These are phyloP conservation scores for Gymnocheta viridis DNA, from an alignment of 2,888 invertebrate species.

Conservation along the genomic window DNA sequence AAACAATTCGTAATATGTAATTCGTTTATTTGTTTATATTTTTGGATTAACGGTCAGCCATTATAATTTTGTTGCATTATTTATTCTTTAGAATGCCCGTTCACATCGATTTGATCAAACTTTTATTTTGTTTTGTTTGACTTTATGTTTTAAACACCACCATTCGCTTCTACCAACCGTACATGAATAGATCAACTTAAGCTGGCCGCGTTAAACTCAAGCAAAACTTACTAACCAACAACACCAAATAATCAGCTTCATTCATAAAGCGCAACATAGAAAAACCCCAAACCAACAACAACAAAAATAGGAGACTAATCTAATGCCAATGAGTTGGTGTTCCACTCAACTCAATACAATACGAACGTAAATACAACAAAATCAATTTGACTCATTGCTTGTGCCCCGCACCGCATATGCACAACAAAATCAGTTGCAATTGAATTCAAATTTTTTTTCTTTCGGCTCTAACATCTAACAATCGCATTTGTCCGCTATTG, in stretches of 20 bases:
- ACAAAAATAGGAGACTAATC: constrained; percentile 45
- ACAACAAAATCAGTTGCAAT: constrained; percentile 22
- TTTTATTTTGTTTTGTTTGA: constrained; percentile 45
- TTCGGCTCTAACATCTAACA: background rate
- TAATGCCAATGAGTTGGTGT: constrained; percentile 46
- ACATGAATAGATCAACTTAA: constrained; percentile 79
- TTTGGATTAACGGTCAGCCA: constrained; percentile 30
- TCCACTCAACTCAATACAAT: constrained; percentile 62
- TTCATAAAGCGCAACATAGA: constrained; percentile 49
- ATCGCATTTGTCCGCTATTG: constrained; percentile 34
- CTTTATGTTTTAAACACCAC: constrained; percentile 71
- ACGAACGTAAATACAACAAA: constrained; percentile 3
- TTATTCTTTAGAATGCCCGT: constrained; percentile 54
- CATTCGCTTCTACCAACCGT: constrained; percentile 81
- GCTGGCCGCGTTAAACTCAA: constrained; percentile 60
- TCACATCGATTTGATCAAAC: constrained; percentile 20
- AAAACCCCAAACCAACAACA: constrained; percentile 13
- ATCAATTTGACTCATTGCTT: constrained; percentile 25
- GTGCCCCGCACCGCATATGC: background rate
- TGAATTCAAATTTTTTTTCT: constrained; percentile 63
- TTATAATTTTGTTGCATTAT: constrained; percentile 27
- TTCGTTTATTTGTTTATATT: background rate
- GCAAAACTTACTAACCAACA: constrained; percentile 61
- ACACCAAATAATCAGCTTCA: constrained; percentile 51
- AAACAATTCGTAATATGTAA: background rate